Base-by-base conservation (phyloP, 30 jellyfish, hydroid and myxozoan species). In the Rhopilema esculentum region DNA sequence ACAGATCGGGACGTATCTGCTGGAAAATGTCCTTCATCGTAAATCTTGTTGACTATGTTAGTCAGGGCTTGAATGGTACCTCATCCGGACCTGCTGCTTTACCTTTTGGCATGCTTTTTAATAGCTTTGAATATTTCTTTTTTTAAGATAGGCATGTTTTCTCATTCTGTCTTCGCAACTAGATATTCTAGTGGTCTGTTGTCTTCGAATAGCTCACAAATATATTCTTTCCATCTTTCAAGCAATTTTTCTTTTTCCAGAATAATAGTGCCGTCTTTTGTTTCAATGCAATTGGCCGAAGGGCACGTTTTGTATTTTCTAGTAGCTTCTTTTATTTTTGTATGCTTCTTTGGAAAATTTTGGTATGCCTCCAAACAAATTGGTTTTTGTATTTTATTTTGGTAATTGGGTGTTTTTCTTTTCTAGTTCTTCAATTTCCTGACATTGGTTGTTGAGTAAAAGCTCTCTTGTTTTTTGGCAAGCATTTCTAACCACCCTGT, bases 11-110 rank as follows among this genome's bases (percentile, higher is more conserved):
- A 80, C 83, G 30, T 24, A 61, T 80, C 89, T 79, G 68, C 63
- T 79, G 84, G 89, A 25, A 61, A 79, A 25, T 79, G 84, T 24
- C 89, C 89, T 29, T 79, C 89, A 25, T 77, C 79, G 79, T 79
- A 79, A 2, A 79, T 79, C 89, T 61, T 79, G 66, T 79, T 57
- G 80, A 82, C 84, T 79, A 79, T 79, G 65, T 53, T 79, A 53
- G 80, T 79, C 89, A 79, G 78, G 84, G 83, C 79, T 64, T 79
- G 84, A 25, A 61, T 57, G 1, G 19, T 9, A 79, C 80, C 31
- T 57, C 89, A 53, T 79, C 84, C 30, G 89, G 89, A 53, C 65
- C 79, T 79, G 89, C 82, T 79, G 89, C 67, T 57, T 79, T 79
- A 24, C 80, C 29, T 31, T 64, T 79, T 57, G 89, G 89, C 65